A percentile compares a stretch with the other conserved stretches of the same genome.
Evolutionary conservation across 2,113 vertebrate genomes (phyloP).

Genomic region (Phaetusa simplex): DNA sequence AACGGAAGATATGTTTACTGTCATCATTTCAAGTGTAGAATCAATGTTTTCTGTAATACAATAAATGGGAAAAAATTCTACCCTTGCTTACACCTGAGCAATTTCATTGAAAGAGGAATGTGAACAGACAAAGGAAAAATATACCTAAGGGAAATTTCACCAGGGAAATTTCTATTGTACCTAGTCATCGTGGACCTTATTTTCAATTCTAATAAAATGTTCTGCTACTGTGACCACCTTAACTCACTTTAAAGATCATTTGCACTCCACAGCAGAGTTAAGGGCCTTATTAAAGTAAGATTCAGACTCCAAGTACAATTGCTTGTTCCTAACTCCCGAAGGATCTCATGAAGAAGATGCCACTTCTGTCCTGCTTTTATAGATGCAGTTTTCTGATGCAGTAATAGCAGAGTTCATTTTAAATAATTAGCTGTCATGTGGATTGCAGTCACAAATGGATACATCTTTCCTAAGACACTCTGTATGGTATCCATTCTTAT

Average conservation of each 20-base stretch:
- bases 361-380: not conserved
- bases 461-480: constrained; percentile 37
- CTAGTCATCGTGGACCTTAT: not conserved
- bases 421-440: constrained; percentile 23
- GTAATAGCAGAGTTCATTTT: not conserved
- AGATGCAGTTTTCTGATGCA: constrained; percentile 9
- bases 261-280: not conserved
- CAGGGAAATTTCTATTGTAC: not conserved
- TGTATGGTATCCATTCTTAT: constrained; percentile 9
- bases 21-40: constrained; percentile 10
- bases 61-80: not conserved
- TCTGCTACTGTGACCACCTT: not conserved
- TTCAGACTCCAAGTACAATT: not conserved
- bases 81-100: not conserved
- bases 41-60: not conserved
- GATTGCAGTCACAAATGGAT: not conserved
- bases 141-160: not conserved
- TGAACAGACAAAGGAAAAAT: not conserved
- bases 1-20: constrained; percentile 9
- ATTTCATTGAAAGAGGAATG: not conserved
- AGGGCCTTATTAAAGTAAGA: not conserved
- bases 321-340: not conserved
- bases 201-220: not conserved
- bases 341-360: not conserved
- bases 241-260: not conserved